Percentiles rank a stretch among this genome's conserved stretches.
These are phyloP conservation scores for Stichopus chloronotus DNA, from an alignment of 35 echinoderm and acorn worm genomes.

Conservation along the genomic window DNA sequence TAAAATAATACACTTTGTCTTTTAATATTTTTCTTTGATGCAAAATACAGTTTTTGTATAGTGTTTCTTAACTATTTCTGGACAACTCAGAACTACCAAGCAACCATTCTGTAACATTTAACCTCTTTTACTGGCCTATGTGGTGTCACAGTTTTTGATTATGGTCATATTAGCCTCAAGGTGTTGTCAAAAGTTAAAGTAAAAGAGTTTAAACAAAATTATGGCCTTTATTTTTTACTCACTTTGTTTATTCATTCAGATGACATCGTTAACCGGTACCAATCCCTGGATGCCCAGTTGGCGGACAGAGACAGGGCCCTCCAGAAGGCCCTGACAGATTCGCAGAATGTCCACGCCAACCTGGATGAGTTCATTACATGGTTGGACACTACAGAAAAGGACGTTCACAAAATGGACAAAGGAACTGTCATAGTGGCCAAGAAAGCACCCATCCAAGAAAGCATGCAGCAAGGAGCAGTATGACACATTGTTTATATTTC, in stretches of 20 bases:
- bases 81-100: too few species aligned
- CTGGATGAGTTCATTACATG: slow-evolving; percentile 81
- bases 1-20: too few species aligned
- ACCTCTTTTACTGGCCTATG: too few species aligned
- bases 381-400: slow-evolving; percentile 79
- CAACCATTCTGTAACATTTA: too few species aligned
- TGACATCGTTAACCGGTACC: slow-evolving; percentile 78
- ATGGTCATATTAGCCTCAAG: too few species aligned
- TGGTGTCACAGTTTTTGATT: too few species aligned
- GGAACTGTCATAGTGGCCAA: slow-evolving; percentile 87
- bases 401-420: slow-evolving; percentile 93
- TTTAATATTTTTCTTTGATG: too few species aligned
- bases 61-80: too few species aligned
- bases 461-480: slow-evolving; percentile 81
- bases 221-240: too few species aligned
- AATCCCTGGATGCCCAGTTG: slow-evolving; percentile 71
- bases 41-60: too few species aligned
- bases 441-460: slow-evolving; percentile 76
- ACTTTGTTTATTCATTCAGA: slow-evolving; percentile 41
- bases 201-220: too few species aligned
- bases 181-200: too few species aligned
- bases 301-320: slow-evolving; percentile 70
- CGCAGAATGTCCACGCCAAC: slow-evolving; percentile 84
- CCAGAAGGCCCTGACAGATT: slow-evolving; percentile 79
- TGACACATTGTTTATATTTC: background rate